Conservation (phyloP, 1,140 invertebrate species). For the Proctacanthus coquilletti region DNA sequence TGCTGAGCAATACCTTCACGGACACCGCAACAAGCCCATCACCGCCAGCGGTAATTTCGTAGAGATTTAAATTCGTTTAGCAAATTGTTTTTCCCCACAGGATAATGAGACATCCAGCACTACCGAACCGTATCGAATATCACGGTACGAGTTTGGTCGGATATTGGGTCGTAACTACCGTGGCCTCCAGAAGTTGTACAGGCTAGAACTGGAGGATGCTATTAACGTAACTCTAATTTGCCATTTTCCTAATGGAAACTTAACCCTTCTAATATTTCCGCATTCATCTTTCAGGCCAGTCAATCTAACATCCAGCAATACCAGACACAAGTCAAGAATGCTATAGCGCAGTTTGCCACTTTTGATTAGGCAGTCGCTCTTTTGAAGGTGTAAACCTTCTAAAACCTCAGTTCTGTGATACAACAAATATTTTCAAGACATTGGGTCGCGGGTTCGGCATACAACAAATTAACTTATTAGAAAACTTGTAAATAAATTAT, state of each 20-base stretch:
- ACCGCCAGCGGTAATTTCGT: slow-evolving; percentile 6
- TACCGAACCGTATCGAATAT: slow-evolving; percentile 21
- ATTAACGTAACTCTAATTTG: slow-evolving; percentile 15
- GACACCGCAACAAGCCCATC: slow-evolving; percentile 21
- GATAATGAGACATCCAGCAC: slow-evolving; percentile 13
- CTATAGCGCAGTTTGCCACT: background rate
- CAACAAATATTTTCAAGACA: too few species aligned
- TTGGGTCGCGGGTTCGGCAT: too few species aligned
- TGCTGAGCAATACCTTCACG: slow-evolving; percentile 22
- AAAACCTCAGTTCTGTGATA: too few species aligned
- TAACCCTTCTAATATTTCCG: too few species aligned
- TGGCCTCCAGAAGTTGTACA: slow-evolving; percentile 19
- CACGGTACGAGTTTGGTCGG: slow-evolving; percentile 24
- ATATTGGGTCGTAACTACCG: slow-evolving; percentile 26
- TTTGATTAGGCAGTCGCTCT: background rate
- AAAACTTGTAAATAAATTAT: too few species aligned
- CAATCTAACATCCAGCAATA: too few species aligned
- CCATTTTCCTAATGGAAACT: too few species aligned
- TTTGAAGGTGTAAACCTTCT: too few species aligned
- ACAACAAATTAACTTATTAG: too few species aligned
- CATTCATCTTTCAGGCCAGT: too few species aligned
- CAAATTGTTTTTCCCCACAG: slow-evolving; percentile 10
- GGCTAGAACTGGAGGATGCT: slow-evolving; percentile 21
- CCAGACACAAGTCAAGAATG: background rate
- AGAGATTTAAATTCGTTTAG: background rate